Conservation (phyloP, 2,888 invertebrate species). For the Scaptomyza reducta region DNA sequence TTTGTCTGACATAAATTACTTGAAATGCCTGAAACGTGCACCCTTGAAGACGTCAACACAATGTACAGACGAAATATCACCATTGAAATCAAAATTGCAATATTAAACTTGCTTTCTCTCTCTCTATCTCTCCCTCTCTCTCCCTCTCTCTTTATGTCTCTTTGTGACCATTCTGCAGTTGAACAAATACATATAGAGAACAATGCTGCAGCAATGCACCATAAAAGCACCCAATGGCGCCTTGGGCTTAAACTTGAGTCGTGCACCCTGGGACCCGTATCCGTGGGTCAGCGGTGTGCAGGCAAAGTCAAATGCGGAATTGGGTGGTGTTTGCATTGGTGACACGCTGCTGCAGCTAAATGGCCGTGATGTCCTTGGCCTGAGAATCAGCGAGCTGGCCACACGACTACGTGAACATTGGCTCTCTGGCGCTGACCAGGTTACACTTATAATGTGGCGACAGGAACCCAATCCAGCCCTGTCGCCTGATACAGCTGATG, state of each 20-base stretch:
- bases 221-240: conserved; percentile 85
- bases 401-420: conserved; percentile 80
- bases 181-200: neutral
- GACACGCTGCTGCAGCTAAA: conserved; percentile 88
- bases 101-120: neutral
- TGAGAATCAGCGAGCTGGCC: conserved; percentile 82
- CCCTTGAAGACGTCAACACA: conserved; percentile 47
- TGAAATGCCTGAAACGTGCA: conserved; percentile 55
- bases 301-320: conserved; percentile 86
- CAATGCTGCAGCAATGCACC: conserved; percentile 82
- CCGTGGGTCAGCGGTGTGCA: conserved; percentile 90
- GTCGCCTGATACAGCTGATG: conserved; percentile 23
- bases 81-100: conserved; percentile 5
- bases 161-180: conserved; percentile 23
- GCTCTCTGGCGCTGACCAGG: conserved; percentile 79
- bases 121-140: neutral
- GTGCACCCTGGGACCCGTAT: conserved; percentile 92
- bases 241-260: conserved; percentile 89
- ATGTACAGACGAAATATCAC: neutral
- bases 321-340: conserved; percentile 88
- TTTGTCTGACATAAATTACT: conserved; percentile 57
- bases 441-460: conserved; percentile 83
- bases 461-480: conserved; percentile 59
- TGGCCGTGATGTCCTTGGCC: conserved; percentile 82
- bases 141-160: neutral